Base-by-base conservation (phyloP, 2,888 invertebrate species). In the Halocaridina rubra region DNA sequence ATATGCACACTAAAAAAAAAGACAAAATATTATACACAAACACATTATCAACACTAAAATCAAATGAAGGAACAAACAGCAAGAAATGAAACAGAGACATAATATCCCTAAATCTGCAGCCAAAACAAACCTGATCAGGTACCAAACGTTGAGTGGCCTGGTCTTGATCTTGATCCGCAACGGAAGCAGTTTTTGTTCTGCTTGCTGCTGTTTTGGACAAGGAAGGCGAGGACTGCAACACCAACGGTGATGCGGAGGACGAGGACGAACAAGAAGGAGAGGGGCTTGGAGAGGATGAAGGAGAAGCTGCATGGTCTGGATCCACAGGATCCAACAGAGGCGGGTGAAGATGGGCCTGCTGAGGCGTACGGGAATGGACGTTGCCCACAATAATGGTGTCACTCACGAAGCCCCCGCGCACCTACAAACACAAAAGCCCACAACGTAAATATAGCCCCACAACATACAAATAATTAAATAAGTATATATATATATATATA, bases 351-450 rank as follows among this genome's bases (percentile, higher is more conserved):
- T 78, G 76, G 19, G 57, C 61, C 32, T 74, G 64, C 53, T 67
- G 81, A 33, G 85, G 81, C 19, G 86, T 81, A 33, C 88, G 88
- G 59, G 85, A 86, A 72, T 88, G 88, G 59, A 88, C 81, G 74
- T 75, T 84, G 19, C 88, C 86, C 69, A 88, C 88, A 84, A 88
- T 85, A 32, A 86, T 77, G 67, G 89, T 79, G 90, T 94, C 89
- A 77, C 81, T 94, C 87, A 97, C 92, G 91, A 96, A 97, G 89
- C 96, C 96, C 32, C 96, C 97, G 84, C 96, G 95, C 79, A 96
- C 93, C 94, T 94, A 90, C n/a, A 86, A 88, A 89, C 87, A 86
- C 74, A 74, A 82, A 81, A 81, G 81, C 61, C n/a, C 46, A 74
- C n/a, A n/a, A n/a, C n/a, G n/a, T n/a, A n/a, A n/a, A n/a, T n/a